Evolutionary conservation across 1,140 invertebrate species (phyloP).

Genomic region (Bombus confusus): DNA sequence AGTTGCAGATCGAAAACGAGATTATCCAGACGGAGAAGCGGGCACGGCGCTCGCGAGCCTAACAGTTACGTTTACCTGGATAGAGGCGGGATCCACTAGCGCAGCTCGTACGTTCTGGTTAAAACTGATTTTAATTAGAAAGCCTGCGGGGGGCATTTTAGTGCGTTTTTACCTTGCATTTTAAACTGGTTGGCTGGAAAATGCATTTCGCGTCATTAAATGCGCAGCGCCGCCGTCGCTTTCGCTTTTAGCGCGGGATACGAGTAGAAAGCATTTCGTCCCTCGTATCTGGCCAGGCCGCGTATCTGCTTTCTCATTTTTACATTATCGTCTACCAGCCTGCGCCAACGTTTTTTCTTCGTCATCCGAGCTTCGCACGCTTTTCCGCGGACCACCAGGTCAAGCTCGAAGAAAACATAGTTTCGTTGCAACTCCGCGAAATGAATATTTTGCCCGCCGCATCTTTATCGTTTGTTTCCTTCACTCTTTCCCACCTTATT

Average conservation of each 20-base stretch:
- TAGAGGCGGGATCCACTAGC: background rate
- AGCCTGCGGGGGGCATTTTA: slow-evolving; percentile 29
- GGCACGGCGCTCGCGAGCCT: background rate
- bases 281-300: slow-evolving; percentile 33
- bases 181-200: slow-evolving; percentile 50
- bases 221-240: slow-evolving; percentile 26
- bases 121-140: slow-evolving; percentile 54
- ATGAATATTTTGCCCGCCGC: background rate
- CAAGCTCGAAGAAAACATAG: background rate
- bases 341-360: background rate
- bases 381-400: background rate
- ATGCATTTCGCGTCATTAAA: slow-evolving; percentile 56
- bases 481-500: background rate
- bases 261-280: slow-evolving; percentile 49
- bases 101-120: slow-evolving; percentile 18
- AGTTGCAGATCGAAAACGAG: slow-evolving; percentile 14
- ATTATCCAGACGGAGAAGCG: background rate
- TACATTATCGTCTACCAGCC: slow-evolving; percentile 35
- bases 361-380: background rate
- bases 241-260: slow-evolving; percentile 46
- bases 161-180: slow-evolving; percentile 45
- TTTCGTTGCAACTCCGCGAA: background rate
- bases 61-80: background rate
- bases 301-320: slow-evolving; percentile 38
- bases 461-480: background rate